phyloP scores from a whole-genome alignment of 2,113 vertebrate genomes.

The Hyperopisus bebe region DNA sequence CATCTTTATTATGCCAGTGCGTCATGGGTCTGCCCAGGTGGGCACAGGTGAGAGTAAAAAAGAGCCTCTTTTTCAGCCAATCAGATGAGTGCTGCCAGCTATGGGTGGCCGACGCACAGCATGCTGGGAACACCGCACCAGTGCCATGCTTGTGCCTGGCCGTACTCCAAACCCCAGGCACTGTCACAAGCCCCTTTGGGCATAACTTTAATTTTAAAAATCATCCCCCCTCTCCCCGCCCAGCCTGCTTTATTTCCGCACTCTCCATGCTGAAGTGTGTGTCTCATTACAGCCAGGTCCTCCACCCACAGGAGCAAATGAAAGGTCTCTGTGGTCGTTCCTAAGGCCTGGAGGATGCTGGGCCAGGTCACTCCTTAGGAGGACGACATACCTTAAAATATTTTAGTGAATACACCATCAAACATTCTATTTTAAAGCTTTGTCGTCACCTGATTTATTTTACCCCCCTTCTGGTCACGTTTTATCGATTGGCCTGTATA shows the following conservation, averaged over 20 bases:
- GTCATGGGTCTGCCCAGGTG: neutral
- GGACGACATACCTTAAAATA: neutral
- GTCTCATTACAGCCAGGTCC: neutral
- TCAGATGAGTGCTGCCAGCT: neutral
- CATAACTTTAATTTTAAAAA: neutral
- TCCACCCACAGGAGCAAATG: neutral
- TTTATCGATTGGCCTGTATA: neutral
- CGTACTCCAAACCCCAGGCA: neutral
- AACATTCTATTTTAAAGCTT: neutral
- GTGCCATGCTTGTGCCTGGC: neutral
- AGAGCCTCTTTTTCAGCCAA: neutral
- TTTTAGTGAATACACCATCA: neutral
- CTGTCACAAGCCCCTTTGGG: neutral
- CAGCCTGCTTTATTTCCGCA: neutral
- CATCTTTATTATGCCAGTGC: neutral
- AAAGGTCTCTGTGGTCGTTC: neutral
- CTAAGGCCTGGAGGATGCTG: neutral
- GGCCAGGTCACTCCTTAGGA: neutral
- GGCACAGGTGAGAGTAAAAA: neutral
- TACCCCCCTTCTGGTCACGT: neutral
- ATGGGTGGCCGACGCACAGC: neutral
- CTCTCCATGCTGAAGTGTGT: neutral
- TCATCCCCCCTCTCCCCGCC: neutral
- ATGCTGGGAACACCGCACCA: neutral
- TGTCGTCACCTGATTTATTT: neutral